These are phyloP conservation scores for Allygus modestus DNA, from an alignment of 2,888 invertebrate species.

Conservation along the genomic window DNA sequence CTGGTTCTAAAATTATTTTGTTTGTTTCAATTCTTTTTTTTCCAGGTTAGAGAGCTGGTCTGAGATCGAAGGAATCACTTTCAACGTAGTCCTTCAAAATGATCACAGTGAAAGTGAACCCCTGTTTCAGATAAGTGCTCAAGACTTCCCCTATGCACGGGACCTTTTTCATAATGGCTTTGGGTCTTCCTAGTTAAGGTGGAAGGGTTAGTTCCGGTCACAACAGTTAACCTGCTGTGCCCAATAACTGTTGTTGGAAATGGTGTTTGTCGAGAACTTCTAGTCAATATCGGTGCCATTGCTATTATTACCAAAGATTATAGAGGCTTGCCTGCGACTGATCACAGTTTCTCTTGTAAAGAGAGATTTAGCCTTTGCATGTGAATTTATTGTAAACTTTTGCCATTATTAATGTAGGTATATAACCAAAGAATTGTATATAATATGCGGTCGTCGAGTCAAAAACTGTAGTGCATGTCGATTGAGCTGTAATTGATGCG, in stretches of 20 bases:
- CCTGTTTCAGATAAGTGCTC: constrained; percentile 22
- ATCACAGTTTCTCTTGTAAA: constrained; percentile 13
- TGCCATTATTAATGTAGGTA: not conserved
- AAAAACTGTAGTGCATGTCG: not conserved
- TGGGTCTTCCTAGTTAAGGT: constrained; percentile 39
- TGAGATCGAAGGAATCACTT: not conserved
- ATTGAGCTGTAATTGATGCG: not conserved
- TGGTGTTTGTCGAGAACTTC: constrained; percentile 58
- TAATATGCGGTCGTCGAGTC: not conserved
- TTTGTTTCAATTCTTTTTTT: no score
- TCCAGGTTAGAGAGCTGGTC: not conserved
- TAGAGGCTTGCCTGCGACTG: not conserved
- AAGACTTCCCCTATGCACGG: constrained; percentile 11
- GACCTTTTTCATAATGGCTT: constrained; percentile 25
- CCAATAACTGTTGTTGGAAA: constrained; percentile 29
- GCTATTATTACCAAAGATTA: constrained; percentile 56
- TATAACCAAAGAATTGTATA: constrained; percentile 17
- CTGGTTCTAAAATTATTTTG: no score
- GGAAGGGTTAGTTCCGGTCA: constrained; percentile 38
- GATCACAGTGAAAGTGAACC: not conserved
- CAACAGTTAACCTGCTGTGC: constrained; percentile 2
- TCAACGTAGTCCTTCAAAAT: not conserved
- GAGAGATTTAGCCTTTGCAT: constrained; percentile 29
- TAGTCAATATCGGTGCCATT: constrained; percentile 63
- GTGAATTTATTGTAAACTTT: constrained; percentile 13